Percentiles rank a stretch among this genome's conserved stretches.
Evolutionary conservation across 2,888 invertebrate genomes (phyloP).

Genomic region (Agonopterix heracliana): DNA sequence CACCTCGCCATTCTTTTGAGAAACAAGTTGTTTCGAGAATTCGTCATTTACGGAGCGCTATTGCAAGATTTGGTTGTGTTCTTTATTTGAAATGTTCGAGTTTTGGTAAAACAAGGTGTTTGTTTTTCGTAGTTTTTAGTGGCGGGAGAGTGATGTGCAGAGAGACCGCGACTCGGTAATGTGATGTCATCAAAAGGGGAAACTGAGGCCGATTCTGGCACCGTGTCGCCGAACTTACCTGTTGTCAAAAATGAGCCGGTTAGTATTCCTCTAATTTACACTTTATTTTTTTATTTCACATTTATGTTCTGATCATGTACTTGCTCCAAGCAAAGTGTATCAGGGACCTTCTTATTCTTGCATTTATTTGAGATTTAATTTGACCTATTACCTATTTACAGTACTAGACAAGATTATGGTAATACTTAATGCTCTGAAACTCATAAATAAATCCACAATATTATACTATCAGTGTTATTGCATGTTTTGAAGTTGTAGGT

Average conservation of each 20-base stretch:
- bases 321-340: too few relatives aligned
- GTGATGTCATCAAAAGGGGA: constrained; percentile 77
- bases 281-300: constrained; percentile 1
- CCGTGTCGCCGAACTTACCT: constrained; percentile 65
- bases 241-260: constrained; percentile 71
- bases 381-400: too few relatives aligned
- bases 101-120: constrained; percentile 8
- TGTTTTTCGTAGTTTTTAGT: constrained; percentile 49
- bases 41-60: constrained; percentile 28
- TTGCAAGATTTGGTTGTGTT: constrained; percentile 18
- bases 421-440: too few relatives aligned
- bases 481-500: too few relatives aligned
- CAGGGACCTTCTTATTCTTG: too few relatives aligned
- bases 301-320: too few relatives aligned
- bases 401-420: too few relatives aligned
- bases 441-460: too few relatives aligned
- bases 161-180: constrained; percentile 63
- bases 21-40: constrained; percentile 54
- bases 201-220: constrained; percentile 76
- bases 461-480: too few relatives aligned
- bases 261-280: constrained; percentile 25
- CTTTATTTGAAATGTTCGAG: constrained; percentile 14
- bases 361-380: too few relatives aligned
- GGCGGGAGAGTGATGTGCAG: constrained; percentile 73
- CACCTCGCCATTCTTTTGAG: constrained; percentile 72